Evolutionary conservation across 2,113 vertebrate species (phyloP), one percentile per base, ranked within the genome.

Genomic region (Menidia beryllina): DNA sequence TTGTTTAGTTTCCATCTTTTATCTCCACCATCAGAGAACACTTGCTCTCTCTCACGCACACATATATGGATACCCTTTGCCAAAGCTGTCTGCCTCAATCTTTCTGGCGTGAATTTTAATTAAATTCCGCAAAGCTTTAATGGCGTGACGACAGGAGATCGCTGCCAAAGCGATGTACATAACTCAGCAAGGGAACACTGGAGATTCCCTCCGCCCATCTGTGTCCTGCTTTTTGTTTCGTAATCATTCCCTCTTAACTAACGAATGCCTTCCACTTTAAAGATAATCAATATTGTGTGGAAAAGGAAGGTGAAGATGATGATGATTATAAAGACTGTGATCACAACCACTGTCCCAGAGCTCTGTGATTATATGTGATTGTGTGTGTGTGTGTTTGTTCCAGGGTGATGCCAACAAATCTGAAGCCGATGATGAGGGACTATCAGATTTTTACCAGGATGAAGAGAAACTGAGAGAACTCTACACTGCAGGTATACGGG

Each of bases 321-420:
- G 39, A 38, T 57, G 52, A 51, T 30, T 15, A 58, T 49, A 36
- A 41, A 12, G 25, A 77, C 50, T n/a, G 47, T 59, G 63, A 76
- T 53, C 24, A 14, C 48, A 10, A 15, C 52, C 58, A 25, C 71
- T 47, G 70, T 65, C 14, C 19, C 2, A 1, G 23, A 21, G 27
- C 34, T 25, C n/a, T n/a, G n/a, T n/a, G n/a, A n/a, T n/a, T n/a
- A 5, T 51, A n/a, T 71, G 34, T 78, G 38, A 58, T 25, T 56
- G 15, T 64, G 25, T 57, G 3, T 79, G 17, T 81, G n/a, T 67
- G 15, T 74, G 23, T 77, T 75, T 15, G n/a, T 34, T 34, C 5
- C 53, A 99, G 97, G 98, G 98, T 0, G 98, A 99, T 15, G 96
- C 97, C 78, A 98, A 93, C 88, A 95, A 94, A 65, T 98, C 97